Percentiles rank a stretch among this genome's conserved stretches.
These are phyloP conservation scores for Syngnathus rostellatus DNA, from an alignment of 2,797 vertebrate genomes.

Conservation along the genomic window DNA sequence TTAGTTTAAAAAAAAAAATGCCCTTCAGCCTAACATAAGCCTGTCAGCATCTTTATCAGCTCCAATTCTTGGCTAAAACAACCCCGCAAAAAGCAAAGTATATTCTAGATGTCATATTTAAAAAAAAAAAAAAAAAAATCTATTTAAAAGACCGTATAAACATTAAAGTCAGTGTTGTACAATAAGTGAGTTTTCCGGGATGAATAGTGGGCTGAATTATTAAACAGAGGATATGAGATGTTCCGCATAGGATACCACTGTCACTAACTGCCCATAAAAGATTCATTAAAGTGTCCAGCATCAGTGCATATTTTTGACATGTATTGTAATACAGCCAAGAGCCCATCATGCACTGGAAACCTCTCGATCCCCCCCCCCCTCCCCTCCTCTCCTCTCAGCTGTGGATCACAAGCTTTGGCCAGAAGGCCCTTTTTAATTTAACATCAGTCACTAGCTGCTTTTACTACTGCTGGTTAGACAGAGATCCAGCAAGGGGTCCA, in stretches of 20 bases:
- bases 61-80: background rate
- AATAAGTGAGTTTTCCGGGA: constrained; percentile 35
- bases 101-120: too few relatives aligned
- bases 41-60: constrained; percentile 1
- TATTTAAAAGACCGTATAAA: background rate
- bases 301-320: constrained; percentile 25
- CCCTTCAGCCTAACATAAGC: constrained; percentile 26
- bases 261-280: constrained; percentile 49
- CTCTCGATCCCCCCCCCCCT: constrained; percentile 8
- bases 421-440: constrained; percentile 47
- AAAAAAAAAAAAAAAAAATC: too few relatives aligned
- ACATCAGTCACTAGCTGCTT: constrained; percentile 44
- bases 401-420: constrained; percentile 45
- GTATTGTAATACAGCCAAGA: constrained; percentile 40
- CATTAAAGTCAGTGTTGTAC: background rate
- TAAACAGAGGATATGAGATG: constrained; percentile 51
- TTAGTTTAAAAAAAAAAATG: constrained; percentile 10
- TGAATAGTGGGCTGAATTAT: constrained; percentile 55
- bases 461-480: constrained; percentile 1
- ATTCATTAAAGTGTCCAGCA: constrained; percentile 41
- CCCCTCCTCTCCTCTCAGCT: constrained; percentile 22
- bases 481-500: background rate
- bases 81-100: background rate
- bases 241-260: constrained; percentile 32
- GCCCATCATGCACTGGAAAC: constrained; percentile 32